These are phyloP conservation scores for Gastracanthus pulcherrimus DNA, from an alignment of 2,888 invertebrate genomes.

Conservation along the genomic window DNA sequence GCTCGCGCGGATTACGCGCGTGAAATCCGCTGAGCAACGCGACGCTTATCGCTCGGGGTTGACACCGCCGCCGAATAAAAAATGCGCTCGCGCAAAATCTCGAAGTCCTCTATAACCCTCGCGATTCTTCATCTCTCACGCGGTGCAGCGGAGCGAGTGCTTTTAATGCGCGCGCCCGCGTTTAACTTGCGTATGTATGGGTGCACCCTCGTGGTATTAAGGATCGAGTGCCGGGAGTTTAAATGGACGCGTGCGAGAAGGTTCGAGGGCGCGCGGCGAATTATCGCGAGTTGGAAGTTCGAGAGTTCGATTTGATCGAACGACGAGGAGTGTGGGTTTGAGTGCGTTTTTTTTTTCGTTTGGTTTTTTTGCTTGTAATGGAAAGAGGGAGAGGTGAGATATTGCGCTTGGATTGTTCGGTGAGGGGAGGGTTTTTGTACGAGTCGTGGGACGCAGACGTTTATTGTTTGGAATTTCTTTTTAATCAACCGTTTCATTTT, in stretches of 20 bases:
- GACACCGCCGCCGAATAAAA: too few species aligned
- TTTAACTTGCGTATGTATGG: background rate
- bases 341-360: background rate
- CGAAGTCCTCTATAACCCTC: background rate
- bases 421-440: too few species aligned
- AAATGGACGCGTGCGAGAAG: background rate
- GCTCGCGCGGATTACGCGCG: too few species aligned
- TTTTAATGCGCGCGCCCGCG: slow-evolving; percentile 25
- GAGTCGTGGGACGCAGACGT: too few species aligned
- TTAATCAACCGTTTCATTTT: too few species aligned
- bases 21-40: too few species aligned
- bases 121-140: background rate
- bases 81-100: background rate
- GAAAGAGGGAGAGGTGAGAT: background rate
- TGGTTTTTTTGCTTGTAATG: background rate
- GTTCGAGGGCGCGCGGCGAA: slow-evolving; percentile 19
- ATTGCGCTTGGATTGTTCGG: too few species aligned
- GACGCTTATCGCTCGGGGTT: too few species aligned
- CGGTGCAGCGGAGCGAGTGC: slow-evolving; percentile 20
- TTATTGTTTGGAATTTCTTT: too few species aligned
- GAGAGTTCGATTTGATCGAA: slow-evolving; percentile 33
- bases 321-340: background rate
- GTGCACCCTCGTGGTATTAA: too few species aligned
- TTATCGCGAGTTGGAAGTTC: too few species aligned
- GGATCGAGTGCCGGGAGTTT: background rate